Evolutionary conservation across 2,797 vertebrate species (phyloP), one percentile per base, ranked within the genome.

Genomic region (Phrynocephalus forsythii): DNA sequence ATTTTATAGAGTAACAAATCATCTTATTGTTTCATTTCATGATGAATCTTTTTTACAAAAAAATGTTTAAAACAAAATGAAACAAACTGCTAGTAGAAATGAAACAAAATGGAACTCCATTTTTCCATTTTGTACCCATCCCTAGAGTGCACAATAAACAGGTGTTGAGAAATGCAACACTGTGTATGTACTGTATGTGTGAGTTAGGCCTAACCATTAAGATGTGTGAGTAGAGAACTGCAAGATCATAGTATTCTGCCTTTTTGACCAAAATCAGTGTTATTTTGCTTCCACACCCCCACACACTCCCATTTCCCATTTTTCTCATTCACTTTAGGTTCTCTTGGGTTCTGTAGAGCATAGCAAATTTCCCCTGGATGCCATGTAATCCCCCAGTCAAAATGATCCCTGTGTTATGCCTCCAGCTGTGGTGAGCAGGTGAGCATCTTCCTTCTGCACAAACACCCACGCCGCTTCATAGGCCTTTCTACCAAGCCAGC

Each of bases 361-460:
- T 26, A 9, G 48, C 15, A 13, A 13, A 22, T 48, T 52, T 30
- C 48, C n/a, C 80, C 20, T 0, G 10, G 72, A 16, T 22, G 48
- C 66, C 15, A 2, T 6, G 28, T 10, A 0, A 5, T 87, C 60
- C 13, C 86, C 33, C 71, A 1, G 50, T 22, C 6, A 76, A 16
- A 84, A n/a, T 30, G 15, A 85, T 60, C 66, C 9, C 3, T 8
- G 3, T 11, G 44, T 73, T 0, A 0, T 5, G 68, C 60, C n/a
- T 69, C 90, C 3, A 0, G 22, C 30, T 68, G 79, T 24, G 4
- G 67, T 15, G n/a, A 76, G 56, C n/a, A 13, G 60, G 44, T 1
- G 48, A 48, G 73, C 60, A 28, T 68, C 33, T 78, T 48, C 50
- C 73, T 89, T 48, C 77, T 77, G 60, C 82, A 69, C 77, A 48